Conservation (phyloP, 1,140 invertebrate genomes). For the Formica selysi region DNA sequence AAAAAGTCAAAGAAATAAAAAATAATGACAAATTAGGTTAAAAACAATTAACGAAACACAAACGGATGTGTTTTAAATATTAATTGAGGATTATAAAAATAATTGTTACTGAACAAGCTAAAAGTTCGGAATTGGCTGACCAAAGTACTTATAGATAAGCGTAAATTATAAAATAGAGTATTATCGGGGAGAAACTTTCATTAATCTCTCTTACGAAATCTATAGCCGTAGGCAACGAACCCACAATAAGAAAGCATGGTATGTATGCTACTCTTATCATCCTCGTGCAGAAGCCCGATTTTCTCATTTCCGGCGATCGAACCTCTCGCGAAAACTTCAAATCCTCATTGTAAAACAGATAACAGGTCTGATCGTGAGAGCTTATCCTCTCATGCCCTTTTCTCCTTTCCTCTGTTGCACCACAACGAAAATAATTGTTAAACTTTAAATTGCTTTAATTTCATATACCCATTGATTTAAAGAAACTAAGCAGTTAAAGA, state of each 20-base stretch:
- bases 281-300: constrained; percentile 41
- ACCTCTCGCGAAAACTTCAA: constrained; percentile 42
- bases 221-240: constrained; percentile 22
- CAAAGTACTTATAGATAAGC: neutral
- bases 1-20: neutral
- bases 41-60: neutral
- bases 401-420: too few relatives aligned
- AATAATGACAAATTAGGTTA: neutral
- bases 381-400: neutral
- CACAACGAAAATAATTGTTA: neutral
- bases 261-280: constrained; percentile 58
- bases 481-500: constrained; percentile 8
- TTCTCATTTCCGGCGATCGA: constrained; percentile 65
- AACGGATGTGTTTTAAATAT: neutral
- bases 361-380: constrained; percentile 9
- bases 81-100: neutral
- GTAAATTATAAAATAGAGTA: neutral
- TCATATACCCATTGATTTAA: neutral
- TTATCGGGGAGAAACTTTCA: constrained; percentile 21
- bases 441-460: constrained; percentile 17
- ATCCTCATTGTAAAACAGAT: constrained; percentile 44
- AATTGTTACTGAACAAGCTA: neutral
- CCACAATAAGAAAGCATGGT: constrained; percentile 59
- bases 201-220: constrained; percentile 43
- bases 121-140: neutral